A percentile compares a stretch with the other conserved stretches of the same genome.
These are phyloP conservation scores for Pseudomugil gertrudae DNA, from an alignment of 2,797 vertebrate genomes.

Conservation along the genomic window DNA sequence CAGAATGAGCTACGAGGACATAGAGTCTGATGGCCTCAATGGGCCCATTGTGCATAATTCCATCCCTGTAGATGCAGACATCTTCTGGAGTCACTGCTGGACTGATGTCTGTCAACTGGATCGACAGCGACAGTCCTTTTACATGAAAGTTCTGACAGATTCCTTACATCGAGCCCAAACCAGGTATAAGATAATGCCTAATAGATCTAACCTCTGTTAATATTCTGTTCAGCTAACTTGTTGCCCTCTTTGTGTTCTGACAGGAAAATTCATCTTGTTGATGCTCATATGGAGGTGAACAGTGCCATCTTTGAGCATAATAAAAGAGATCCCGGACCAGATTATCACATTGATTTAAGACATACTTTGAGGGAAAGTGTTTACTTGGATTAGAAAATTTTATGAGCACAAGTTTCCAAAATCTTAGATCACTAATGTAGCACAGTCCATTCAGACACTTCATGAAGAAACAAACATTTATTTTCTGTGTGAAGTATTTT, in stretches of 20 bases:
- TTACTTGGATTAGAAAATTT: constrained; percentile 67
- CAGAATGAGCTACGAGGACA: constrained; percentile 27
- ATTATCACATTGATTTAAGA: constrained; percentile 81
- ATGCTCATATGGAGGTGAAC: constrained; percentile 87
- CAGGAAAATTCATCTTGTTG: constrained; percentile 84
- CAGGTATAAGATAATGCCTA: constrained; percentile 60
- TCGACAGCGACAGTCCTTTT: constrained; percentile 73
- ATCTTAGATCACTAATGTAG: background rate
- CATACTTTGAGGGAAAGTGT: constrained; percentile 90
- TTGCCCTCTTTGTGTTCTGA: constrained; percentile 41
- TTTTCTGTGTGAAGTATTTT: no score
- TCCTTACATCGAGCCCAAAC: constrained; percentile 72
- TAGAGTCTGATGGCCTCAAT: constrained; percentile 81
- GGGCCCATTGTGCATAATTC: background rate
- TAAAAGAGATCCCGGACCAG: constrained; percentile 61
- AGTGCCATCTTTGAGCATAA: constrained; percentile 83
- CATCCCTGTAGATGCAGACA: constrained; percentile 86
- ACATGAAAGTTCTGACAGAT: constrained; percentile 82
- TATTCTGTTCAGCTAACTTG: constrained; percentile 18
- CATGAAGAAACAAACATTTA: constrained; percentile 15
- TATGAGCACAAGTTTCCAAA: background rate
- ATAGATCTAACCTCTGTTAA: background rate
- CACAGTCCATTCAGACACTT: background rate
- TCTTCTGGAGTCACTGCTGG: constrained; percentile 92
- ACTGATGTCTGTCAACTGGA: constrained; percentile 78